phyloP scores from a whole-genome alignment of 1,140 invertebrate species.

The Odontomachus brunneus region DNA sequence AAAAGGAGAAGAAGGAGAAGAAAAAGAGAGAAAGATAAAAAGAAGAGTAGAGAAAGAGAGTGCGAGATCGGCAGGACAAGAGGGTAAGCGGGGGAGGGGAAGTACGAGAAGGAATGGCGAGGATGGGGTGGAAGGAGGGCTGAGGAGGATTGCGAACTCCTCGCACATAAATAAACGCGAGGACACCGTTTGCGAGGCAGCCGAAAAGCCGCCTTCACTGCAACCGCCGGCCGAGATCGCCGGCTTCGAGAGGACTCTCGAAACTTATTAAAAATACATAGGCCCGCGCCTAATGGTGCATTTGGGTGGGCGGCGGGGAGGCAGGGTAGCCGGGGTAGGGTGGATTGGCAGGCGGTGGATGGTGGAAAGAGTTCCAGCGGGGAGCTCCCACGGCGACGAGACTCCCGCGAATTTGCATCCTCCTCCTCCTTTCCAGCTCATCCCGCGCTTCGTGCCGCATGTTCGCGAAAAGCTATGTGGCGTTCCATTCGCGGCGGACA shows the following conservation, averaged over 20 bases:
- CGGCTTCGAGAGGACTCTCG: conserved; percentile 76
- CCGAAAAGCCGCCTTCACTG: conserved; percentile 80
- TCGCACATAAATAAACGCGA: conserved; percentile 82
- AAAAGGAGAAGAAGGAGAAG: not conserved
- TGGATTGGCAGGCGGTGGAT: conserved; percentile 67
- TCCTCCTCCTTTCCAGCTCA: conserved; percentile 4
- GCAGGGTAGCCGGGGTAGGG: conserved; percentile 16
- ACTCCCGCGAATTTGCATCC: conserved; percentile 72
- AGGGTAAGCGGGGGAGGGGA: conserved; percentile 17
- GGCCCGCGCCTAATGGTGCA: conserved; percentile 78
- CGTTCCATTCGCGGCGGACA: conserved; percentile 6
- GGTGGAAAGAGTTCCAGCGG: conserved; percentile 44
- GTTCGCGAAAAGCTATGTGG: conserved; percentile 42
- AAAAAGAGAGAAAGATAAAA: conserved; percentile 27
- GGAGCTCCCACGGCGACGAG: conserved; percentile 68
- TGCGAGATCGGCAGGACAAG: conserved; percentile 58
- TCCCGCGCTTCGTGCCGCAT: conserved; percentile 1
- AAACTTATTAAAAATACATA: conserved; percentile 84
- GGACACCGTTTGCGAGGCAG: conserved; percentile 79
- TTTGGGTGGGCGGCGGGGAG: conserved; percentile 73
- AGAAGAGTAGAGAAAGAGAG: conserved; percentile 13
- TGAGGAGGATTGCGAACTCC: conserved; percentile 74
- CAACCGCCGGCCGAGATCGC: conserved; percentile 75
- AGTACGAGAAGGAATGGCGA: conserved; percentile 9
- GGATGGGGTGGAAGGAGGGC: conserved; percentile 59